Base-by-base conservation (phyloP, 2,888 invertebrate species). In the Drosophila histrio region DNA sequence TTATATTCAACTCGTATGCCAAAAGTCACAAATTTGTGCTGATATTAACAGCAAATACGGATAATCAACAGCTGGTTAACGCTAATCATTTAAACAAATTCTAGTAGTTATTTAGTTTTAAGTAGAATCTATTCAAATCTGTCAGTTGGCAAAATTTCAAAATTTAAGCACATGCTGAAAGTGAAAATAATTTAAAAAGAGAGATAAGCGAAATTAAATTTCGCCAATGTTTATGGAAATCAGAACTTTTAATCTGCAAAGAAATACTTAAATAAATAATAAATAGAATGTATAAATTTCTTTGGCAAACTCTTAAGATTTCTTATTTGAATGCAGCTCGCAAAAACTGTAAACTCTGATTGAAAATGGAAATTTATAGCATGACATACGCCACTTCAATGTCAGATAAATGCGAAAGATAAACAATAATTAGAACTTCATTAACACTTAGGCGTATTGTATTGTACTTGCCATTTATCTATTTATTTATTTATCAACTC, bases 11-110 rank as follows among this genome's bases (percentile, higher is more conserved):
- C 34, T 44, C 30, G 9, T 8, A 36, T 46, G 62, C 46, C 62
- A 65, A 77, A 79, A 58, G 43, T 85, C 64, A 63, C 79, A 63
- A 64, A 67, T 69, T 74, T 66, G 59, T 75, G 81, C 58, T 75
- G 79, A 81, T 71, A 61, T 61, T 50, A 77, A 54, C 15, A 43
- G 56, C 50, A 61, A 79, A 81, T 62, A 50, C 9, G 53, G 44
- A n/a, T 52, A 17, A 41, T 46, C 21, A 21, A n/a, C 26, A 34
- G 52, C 46, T 53, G 43, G 44, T 24, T 36, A 59, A 53, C 67
- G 59, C 43, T 73, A 64, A 71, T 46, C 21, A 49, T 8, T 59
- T 32, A 44, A 50, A 39, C 43, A 54, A 60, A 56, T 60, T 17
- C 28, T 8, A 28, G 8, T 28, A 30, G 28, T 38, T 36, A 52